Conservation (phyloP, 2,797 vertebrate genomes). For the Fistularia commersonii region DNA sequence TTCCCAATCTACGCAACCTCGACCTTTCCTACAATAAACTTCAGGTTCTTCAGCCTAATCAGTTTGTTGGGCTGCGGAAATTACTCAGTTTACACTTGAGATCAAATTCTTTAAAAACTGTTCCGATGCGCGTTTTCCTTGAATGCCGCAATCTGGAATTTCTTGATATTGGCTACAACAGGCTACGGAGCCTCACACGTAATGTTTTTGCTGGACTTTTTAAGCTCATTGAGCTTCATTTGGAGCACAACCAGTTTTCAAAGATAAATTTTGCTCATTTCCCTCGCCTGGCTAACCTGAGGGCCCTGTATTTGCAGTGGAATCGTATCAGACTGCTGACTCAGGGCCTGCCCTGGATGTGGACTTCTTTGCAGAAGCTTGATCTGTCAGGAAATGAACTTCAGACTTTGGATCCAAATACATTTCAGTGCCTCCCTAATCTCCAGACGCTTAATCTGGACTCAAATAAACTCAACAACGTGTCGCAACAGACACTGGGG, state of each 20-base stretch:
- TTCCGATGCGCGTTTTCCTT: slow-evolving; percentile 92
- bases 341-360: slow-evolving; percentile 93
- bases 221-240: slow-evolving; percentile 92
- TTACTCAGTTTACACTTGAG: slow-evolving; percentile 91
- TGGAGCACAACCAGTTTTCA: slow-evolving; percentile 98
- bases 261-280: slow-evolving; percentile 97
- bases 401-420: slow-evolving; percentile 82
- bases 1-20: slow-evolving; percentile 92
- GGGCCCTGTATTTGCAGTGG: slow-evolving; percentile 94
- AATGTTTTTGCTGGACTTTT: slow-evolving; percentile 93
- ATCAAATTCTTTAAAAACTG: slow-evolving; percentile 90
- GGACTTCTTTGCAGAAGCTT: slow-evolving; percentile 96
- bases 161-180: slow-evolving; percentile 94
- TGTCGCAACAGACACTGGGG: slow-evolving; percentile 89
- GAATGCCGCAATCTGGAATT: slow-evolving; percentile 97
- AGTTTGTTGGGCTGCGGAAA: slow-evolving; percentile 91
- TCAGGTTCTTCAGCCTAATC: slow-evolving; percentile 85
- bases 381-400: slow-evolving; percentile 96
- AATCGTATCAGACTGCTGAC: slow-evolving; percentile 90
- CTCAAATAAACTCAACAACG: slow-evolving; percentile 95
- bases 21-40: slow-evolving; percentile 97
- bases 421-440: slow-evolving; percentile 93
- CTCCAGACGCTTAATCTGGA: slow-evolving; percentile 95
- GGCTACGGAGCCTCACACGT: slow-evolving; percentile 90
- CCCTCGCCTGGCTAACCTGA: slow-evolving; percentile 90